Percentiles rank a stretch among this genome's conserved stretches.
Conservation (phyloP, 2,113 vertebrate genomes). For the Anthoscopus minutus region DNA sequence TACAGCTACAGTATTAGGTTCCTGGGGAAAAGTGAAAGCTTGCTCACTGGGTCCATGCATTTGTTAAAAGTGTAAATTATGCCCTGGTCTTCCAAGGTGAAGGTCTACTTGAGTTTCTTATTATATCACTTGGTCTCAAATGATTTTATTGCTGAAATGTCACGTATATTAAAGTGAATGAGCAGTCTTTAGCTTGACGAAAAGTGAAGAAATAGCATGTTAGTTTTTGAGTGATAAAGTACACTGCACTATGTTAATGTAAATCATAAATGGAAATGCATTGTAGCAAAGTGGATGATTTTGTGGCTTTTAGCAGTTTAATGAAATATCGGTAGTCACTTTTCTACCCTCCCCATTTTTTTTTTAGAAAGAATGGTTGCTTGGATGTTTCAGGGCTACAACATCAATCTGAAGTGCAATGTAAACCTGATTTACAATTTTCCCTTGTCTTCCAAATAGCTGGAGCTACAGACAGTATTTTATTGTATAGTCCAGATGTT, state of each 20-base stretch:
- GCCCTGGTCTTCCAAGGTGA: background rate
- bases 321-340: background rate
- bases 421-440: background rate
- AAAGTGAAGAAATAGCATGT: background rate
- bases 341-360: rapidly evolving
- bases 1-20: background rate
- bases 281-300: background rate
- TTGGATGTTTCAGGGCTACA: background rate
- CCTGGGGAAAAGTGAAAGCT: background rate
- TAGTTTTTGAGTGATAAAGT: background rate
- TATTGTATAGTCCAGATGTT: background rate
- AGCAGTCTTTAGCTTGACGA: background rate
- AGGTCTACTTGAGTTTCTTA: background rate
- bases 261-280: background rate
- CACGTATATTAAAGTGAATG: background rate
- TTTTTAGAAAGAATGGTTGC: background rate
- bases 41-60: background rate
- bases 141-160: slow-evolving; percentile 5
- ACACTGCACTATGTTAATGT: background rate
- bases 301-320: background rate
- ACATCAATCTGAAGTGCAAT: background rate
- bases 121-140: background rate
- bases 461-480: background rate
- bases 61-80: background rate
- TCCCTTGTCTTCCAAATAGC: background rate